Base-by-base conservation (phyloP, 2,797 vertebrate genomes). In the Coregonus ussuriensis region DNA sequence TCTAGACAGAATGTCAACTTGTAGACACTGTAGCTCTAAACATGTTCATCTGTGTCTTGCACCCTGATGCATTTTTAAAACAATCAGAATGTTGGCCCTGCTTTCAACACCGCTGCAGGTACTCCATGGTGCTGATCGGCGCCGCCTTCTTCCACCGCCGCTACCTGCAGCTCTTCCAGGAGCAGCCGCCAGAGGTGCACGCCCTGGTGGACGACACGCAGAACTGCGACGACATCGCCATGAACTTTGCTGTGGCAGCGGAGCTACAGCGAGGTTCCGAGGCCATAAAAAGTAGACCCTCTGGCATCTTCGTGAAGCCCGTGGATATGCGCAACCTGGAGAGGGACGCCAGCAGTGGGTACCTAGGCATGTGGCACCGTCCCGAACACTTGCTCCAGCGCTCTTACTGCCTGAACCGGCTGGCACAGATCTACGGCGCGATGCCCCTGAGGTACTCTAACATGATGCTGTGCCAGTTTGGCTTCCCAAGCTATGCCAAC, bases 211-310 rank as follows among this genome's bases (percentile, higher is more conserved):
- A 98, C 68, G 93, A 96, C 88, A 98, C 95, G 0, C 97, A 98
- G 84, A 98, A 99, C 82, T 99, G 98, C 71, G 98, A 99, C 29
- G 97, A 99, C 82, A 98, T 98, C n/a, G 95, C 94, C 77, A 95
- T 97, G 92, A 99, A 98, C 91, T 99, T 98, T 81, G 89, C 93
- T 14, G 91, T 98, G 18, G 93, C 96, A 3, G 91, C 93, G 75
- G 87, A 94, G 73, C 81, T 94, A 71, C 88, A 52, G 29, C 81
- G 80, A 68, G 71, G 35, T n/a, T 79, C 76, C 0, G 21, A 47
- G 4, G 25, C 53, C 6, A 87, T 25, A 9, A 25, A 71, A 3
- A 89, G 89, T 41, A 95, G 92, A 84, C 84, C 96, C 29, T 95
- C 97, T 0, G 97, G 97, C 74, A 86, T 98, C 66, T 97, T 98